Conservation (phyloP, 2,113 vertebrate species). For the Syrrhaptes paradoxus region DNA sequence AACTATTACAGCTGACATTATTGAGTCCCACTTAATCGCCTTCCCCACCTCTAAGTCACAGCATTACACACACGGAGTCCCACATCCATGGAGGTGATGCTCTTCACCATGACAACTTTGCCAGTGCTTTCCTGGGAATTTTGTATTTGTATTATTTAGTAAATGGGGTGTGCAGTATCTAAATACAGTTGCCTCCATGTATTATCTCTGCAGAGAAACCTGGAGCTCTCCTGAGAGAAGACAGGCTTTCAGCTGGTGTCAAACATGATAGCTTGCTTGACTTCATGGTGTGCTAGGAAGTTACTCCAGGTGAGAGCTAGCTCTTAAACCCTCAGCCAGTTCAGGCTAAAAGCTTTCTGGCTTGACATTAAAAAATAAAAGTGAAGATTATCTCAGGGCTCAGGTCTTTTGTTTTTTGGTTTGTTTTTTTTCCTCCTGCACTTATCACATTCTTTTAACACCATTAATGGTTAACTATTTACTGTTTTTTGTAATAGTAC, state of each 20-base stretch:
- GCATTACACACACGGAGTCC: neutral
- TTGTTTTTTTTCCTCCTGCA: neutral
- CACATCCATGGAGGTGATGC: neutral
- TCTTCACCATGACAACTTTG: neutral
- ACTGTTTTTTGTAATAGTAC: neutral
- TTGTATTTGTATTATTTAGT: neutral
- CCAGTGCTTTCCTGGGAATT: neutral
- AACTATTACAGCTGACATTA: neutral
- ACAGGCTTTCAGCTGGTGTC: neutral
- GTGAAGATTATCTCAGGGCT: neutral
- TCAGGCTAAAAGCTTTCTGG: neutral
- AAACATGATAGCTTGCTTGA: neutral
- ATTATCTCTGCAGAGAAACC: neutral
- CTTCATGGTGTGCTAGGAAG: neutral
- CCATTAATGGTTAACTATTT: neutral
- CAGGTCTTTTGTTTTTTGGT: neutral
- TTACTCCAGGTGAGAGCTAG: neutral
- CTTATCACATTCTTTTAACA: neutral
- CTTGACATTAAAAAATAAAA: neutral
- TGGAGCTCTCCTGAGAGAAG: neutral
- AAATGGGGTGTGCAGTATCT: neutral
- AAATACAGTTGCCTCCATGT: neutral
- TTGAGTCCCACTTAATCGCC: neutral
- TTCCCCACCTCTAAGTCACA: neutral
- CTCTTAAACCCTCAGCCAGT: neutral